Evolutionary conservation across 1,140 invertebrate genomes (phyloP).

Genomic region (Nephotettix cincticeps): DNA sequence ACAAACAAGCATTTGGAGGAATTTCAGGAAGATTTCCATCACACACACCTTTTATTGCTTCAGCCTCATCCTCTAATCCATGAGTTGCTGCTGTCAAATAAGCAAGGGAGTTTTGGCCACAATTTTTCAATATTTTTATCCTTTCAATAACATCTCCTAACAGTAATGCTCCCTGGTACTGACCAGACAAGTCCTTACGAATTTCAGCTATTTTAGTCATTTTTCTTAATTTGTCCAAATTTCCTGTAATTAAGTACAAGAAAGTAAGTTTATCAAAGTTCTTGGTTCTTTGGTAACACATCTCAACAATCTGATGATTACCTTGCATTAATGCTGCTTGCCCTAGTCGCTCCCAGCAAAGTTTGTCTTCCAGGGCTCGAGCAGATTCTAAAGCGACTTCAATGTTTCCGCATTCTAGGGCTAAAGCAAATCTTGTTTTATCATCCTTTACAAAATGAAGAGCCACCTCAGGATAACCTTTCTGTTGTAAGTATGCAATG

Average conservation of each 20-base stretch:
- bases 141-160: constrained; percentile 91
- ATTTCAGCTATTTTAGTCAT: constrained; percentile 99
- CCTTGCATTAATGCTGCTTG: constrained; percentile 92
- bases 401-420: constrained; percentile 98
- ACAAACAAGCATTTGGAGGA: constrained; percentile 72
- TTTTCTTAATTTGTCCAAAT: constrained; percentile 95
- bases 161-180: constrained; percentile 92
- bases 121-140: constrained; percentile 84
- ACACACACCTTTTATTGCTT: constrained; percentile 65
- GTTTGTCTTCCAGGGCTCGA: constrained; percentile 88
- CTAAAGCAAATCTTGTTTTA: constrained; percentile 94
- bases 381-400: constrained; percentile 94
- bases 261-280: constrained; percentile 99
- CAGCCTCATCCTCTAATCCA: constrained; percentile 78
- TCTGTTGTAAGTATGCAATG: constrained; percentile 98
- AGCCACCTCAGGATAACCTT: constrained; percentile 99
- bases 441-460: constrained; percentile 99
- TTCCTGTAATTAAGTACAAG: constrained; percentile 97
- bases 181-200: constrained; percentile 91
- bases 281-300: constrained; percentile 99
- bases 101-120: constrained; percentile 66
- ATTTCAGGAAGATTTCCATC: constrained; percentile 71
- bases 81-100: constrained; percentile 96
- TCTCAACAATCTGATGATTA: constrained; percentile 74
- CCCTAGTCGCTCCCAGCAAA: constrained; percentile 96